A percentile compares a stretch with the other conserved stretches of the same genome.
These are phyloP conservation scores for Anastrepha ludens DNA, from an alignment of 1,140 invertebrate species.

Conservation along the genomic window DNA sequence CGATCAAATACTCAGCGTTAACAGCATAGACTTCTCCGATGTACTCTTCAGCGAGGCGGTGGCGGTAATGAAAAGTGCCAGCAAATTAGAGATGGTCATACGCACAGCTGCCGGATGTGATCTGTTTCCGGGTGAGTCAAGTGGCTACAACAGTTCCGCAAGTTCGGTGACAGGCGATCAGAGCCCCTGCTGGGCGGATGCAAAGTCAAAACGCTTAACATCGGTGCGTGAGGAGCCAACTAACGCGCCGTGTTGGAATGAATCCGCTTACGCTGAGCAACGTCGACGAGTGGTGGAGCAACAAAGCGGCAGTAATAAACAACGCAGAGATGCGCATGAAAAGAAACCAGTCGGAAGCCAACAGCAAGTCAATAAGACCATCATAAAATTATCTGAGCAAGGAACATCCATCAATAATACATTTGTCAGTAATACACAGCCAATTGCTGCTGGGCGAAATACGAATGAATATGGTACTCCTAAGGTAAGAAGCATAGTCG, in stretches of 20 bases:
- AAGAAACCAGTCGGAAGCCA: slow-evolving; percentile 53
- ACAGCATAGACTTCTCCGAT: slow-evolving; percentile 85
- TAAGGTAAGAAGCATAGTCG: neutral
- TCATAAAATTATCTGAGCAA: slow-evolving; percentile 81
- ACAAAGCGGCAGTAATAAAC: neutral
- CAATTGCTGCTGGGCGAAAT: neutral
- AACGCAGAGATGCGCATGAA: slow-evolving; percentile 1
- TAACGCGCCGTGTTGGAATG: slow-evolving; percentile 29
- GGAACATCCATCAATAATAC: slow-evolving; percentile 81
- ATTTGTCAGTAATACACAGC: slow-evolving; percentile 62
- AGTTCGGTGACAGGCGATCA: slow-evolving; percentile 85
- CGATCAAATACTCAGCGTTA: slow-evolving; percentile 94
- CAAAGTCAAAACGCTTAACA: slow-evolving; percentile 78
- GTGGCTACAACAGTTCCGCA: slow-evolving; percentile 86
- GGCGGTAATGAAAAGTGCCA: slow-evolving; percentile 84
- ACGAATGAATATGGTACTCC: slow-evolving; percentile 11
- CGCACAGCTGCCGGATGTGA: slow-evolving; percentile 84
- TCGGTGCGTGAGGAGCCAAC: slow-evolving; percentile 79
- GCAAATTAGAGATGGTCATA: slow-evolving; percentile 83
- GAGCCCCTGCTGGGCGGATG: slow-evolving; percentile 79
- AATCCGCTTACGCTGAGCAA: slow-evolving; percentile 20
- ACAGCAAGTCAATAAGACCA: slow-evolving; percentile 78
- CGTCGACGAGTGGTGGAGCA: neutral
- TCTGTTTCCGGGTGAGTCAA: slow-evolving; percentile 85
- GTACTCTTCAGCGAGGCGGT: slow-evolving; percentile 89